A percentile compares a stretch with the other conserved stretches of the same genome.
These are phyloP conservation scores for Perca schrenkii DNA, from an alignment of 2,113 vertebrate species.

Conservation along the genomic window DNA sequence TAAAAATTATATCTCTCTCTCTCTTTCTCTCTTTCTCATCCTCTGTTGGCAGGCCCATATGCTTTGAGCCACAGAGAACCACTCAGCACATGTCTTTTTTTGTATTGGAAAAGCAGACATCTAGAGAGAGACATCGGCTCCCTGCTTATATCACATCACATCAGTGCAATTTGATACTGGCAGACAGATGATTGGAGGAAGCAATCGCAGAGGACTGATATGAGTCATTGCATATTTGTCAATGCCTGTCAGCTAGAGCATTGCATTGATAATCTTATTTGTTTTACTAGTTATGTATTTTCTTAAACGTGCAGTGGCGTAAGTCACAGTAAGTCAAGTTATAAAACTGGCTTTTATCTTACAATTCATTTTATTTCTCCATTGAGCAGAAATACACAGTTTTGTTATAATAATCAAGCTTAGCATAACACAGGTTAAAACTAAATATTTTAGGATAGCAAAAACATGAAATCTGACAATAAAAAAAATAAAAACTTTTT, in stretches of 20 bases:
- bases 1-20: neutral
- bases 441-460: too few species aligned
- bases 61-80: slow-evolving; percentile 42
- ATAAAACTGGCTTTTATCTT: too few species aligned
- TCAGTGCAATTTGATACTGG: slow-evolving; percentile 42
- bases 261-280: neutral
- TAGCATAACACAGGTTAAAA: too few species aligned
- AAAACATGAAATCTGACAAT: too few species aligned
- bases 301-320: slow-evolving; percentile 1
- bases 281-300: neutral
- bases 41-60: slow-evolving; percentile 35
- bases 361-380: too few species aligned
- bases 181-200: slow-evolving; percentile 32
- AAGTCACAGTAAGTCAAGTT: neutral
- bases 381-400: too few species aligned
- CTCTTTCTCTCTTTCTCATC: slow-evolving; percentile 2
- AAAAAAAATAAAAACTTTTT: too few species aligned
- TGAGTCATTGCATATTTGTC: slow-evolving; percentile 11
- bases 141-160: slow-evolving; percentile 51
- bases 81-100: slow-evolving; percentile 13
- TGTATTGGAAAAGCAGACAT: slow-evolving; percentile 44
- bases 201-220: slow-evolving; percentile 21
- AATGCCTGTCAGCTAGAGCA: neutral
- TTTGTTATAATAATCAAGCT: too few species aligned
- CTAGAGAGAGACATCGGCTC: slow-evolving; percentile 25